Evolutionary conservation across 1,140 invertebrate species (phyloP).

Genomic region (Palaemon carinicauda): DNA sequence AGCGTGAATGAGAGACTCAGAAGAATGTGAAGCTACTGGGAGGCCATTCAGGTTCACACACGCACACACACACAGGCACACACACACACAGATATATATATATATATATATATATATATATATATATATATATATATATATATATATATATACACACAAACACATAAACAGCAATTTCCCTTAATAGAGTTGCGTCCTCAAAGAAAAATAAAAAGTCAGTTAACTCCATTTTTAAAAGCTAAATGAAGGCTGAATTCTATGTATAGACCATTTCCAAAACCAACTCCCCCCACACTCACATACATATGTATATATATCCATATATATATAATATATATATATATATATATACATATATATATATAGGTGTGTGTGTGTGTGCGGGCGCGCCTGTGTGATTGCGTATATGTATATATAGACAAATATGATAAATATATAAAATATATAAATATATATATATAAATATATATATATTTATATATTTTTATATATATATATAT

Average conservation of each 20-base stretch:
- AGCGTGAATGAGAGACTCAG: no score
- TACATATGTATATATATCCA: not conserved
- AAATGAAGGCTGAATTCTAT: no score
- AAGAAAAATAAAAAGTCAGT: not conserved
- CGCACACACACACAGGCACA: no score
- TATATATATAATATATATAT: not conserved
- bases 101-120: not conserved
- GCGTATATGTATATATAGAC: not conserved
- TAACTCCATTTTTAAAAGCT: not conserved
- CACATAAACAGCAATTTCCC: not conserved
- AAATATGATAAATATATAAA: no score
- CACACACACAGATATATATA: no score
- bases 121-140: not conserved
- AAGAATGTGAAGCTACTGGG: no score
- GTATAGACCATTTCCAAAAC: no score
- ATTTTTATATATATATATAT: no score
- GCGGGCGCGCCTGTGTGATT: not conserved
- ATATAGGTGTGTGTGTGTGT: slow-evolving; percentile 4
- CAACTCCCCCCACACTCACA: no score
- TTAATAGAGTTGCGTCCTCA: not conserved
- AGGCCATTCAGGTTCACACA: no score
- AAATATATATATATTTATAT: no score
- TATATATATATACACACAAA: not conserved
- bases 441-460: no score
- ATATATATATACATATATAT: slow-evolving; percentile 6